Evolutionary conservation across 2,113 vertebrate genomes (phyloP), one percentile per base, ranked within the genome.

Genomic region (Empidonax alnorum): DNA sequence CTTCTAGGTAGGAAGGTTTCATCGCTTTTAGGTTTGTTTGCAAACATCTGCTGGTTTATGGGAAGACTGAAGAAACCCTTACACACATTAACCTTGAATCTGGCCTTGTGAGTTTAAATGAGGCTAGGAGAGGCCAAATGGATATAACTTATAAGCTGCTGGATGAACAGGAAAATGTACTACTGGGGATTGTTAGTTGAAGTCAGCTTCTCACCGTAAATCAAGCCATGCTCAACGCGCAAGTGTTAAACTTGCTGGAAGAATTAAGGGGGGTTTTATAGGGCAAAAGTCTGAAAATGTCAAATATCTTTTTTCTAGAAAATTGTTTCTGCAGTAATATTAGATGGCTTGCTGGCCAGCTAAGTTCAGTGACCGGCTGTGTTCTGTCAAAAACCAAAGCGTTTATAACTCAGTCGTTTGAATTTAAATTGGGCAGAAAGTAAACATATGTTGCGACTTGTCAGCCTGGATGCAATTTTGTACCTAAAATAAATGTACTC

Each of bases 261-360:
- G 77, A 82, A 68, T 0, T 0, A 3, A 62, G 46, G 52, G 86
- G 67, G 44, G 28, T 44, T 96, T 93, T 80, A n/a, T 75, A 52
- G 91, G 75, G 94, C 89, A 95, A 90, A 94, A 92, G 89, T 65
- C 78, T 96, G 86, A 89, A 91, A 95, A 95, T 89, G 90, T 96
- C 78, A 89, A 68, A 74, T 93, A 84, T n/a, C 59, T 88, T 86
- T 74, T 73, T 61, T 52, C 46, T 89, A 49, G 86, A 93, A 93
- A 89, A 63, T 87, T 0, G 12, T 96, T 97, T 61, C 72, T 94
- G 59, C 62, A 52, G 9, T 96, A 89, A 74, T 91, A 79, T 92
- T 96, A 96, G 92, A 61, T 61, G 28, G 28, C 91, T 96, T 96
- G 67, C 96, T 88, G 91, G 50, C 91, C 94, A 87, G 67, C 77